phyloP scores from a whole-genome alignment of 2,888 invertebrate species.

The Drosophila aldrichi region DNA sequence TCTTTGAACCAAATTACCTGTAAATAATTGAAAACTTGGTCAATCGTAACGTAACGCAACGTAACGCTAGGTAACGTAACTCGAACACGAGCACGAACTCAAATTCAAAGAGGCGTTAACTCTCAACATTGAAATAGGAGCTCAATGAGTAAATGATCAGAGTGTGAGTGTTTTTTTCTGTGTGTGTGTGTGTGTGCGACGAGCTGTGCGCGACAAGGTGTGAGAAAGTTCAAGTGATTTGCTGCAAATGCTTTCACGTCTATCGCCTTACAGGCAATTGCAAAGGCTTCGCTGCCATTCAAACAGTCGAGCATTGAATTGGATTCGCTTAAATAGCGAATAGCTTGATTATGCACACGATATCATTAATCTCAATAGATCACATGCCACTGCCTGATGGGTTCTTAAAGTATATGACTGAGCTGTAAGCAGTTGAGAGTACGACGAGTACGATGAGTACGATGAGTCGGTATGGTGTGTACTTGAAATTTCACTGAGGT shows the following conservation, averaged over 20 bases:
- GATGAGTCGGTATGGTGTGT: not conserved
- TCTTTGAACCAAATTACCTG: constrained; percentile 90
- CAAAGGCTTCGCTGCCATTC: constrained; percentile 20
- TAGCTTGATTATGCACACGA: not conserved
- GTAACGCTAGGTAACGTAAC: constrained; percentile 2
- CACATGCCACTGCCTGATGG: not conserved
- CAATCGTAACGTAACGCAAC: constrained; percentile 46
- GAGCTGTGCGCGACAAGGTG: constrained; percentile 17
- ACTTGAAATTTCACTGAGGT: not conserved
- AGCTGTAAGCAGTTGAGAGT: not conserved
- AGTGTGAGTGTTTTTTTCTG: constrained; percentile 24
- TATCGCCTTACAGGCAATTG: constrained; percentile 44
- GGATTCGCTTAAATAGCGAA: not conserved
- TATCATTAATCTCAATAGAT: constrained; percentile 2
- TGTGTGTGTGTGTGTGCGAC: constrained; percentile 13
- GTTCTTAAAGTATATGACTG: not conserved
- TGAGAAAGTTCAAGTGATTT: constrained; percentile 51
- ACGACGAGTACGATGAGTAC: not conserved
- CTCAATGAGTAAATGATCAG: constrained; percentile 40
- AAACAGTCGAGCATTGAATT: constrained; percentile 50
- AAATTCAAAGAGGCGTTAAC: constrained; percentile 11
- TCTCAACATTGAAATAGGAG: constrained; percentile 34
- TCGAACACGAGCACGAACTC: constrained; percentile 8
- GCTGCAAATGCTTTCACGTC: constrained; percentile 34
- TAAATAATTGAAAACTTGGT: constrained; percentile 79